Percentiles rank a stretch among this genome's conserved stretches.
Conservation (phyloP, 2,113 vertebrate genomes). For the Terrapene triunguis region DNA sequence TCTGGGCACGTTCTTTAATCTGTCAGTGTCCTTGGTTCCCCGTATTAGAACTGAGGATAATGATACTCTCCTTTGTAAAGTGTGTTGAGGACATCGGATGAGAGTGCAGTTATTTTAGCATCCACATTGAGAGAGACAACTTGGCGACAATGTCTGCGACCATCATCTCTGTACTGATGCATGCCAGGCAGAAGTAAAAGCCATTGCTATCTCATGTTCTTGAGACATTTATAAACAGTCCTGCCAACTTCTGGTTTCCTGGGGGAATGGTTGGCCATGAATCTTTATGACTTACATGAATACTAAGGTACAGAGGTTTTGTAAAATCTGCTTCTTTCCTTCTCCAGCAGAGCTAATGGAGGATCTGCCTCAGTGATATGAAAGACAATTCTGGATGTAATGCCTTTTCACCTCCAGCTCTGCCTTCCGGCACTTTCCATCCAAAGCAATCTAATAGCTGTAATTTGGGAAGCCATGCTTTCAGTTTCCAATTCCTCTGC, state of each 20-base stretch:
- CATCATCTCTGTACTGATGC: neutral
- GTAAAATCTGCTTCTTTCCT: conserved; percentile 14
- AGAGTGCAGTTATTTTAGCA: neutral
- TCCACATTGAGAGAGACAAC: neutral
- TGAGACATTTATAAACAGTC: neutral
- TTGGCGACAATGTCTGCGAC: neutral
- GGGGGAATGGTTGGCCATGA: neutral
- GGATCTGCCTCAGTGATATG: conserved; percentile 12
- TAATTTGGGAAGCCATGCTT: conserved; percentile 44
- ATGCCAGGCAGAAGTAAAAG: neutral
- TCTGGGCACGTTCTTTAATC: neutral
- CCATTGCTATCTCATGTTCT: neutral
- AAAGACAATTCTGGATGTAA: neutral
- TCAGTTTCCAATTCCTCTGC: conserved; percentile 35
- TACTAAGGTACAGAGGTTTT: neutral
- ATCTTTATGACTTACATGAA: neutral
- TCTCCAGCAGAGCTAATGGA: neutral
- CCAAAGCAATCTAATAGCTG: conserved; percentile 33
- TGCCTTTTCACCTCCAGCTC: neutral
- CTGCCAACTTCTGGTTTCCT: neutral
- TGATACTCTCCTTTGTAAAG: neutral
- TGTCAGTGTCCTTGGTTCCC: neutral
- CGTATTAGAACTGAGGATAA: neutral
- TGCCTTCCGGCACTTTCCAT: conserved; percentile 41
- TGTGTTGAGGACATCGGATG: neutral